A percentile compares a stretch with the other conserved stretches of the same genome.
Evolutionary conservation across 2,888 invertebrate species (phyloP).

Genomic region (Hydroisotoma schaefferi): DNA sequence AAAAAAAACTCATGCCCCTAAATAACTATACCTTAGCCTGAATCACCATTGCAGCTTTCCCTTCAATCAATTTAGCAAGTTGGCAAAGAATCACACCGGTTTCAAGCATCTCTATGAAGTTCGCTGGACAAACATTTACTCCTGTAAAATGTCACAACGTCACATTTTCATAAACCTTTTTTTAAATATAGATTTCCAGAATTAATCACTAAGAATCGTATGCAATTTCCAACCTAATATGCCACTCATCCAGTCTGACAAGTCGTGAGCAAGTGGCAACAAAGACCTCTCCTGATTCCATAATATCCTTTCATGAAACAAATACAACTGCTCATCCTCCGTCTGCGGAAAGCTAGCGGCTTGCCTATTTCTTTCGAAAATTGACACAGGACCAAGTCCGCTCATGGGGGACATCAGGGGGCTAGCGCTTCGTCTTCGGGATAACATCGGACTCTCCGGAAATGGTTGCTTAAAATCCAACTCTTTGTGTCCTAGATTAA

Average conservation of each 20-base stretch:
- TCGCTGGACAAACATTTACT: conserved; percentile 57
- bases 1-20: neutral
- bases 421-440: conserved; percentile 44
- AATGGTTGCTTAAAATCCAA: conserved; percentile 27
- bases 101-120: conserved; percentile 76
- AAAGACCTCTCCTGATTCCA: conserved; percentile 48
- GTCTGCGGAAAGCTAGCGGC: conserved; percentile 47
- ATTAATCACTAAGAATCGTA: neutral
- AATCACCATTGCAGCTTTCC: conserved; percentile 66
- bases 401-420: conserved; percentile 42
- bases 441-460: conserved; percentile 42
- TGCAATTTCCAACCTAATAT: conserved; percentile 37
- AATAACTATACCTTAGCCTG: conserved; percentile 53
- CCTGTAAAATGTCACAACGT: conserved; percentile 20
- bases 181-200: too few relatives aligned
- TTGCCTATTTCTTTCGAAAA: conserved; percentile 45
- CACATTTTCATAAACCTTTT: too few relatives aligned
- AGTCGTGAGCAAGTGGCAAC: conserved; percentile 46
- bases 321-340: conserved; percentile 45
- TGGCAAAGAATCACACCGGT: conserved; percentile 79
- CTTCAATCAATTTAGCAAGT: conserved; percentile 73
- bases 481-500: conserved; percentile 33
- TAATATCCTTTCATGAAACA: conserved; percentile 47
- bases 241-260: conserved; percentile 46
- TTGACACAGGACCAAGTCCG: conserved; percentile 35